Conservation (phyloP, 2,113 vertebrate species). For the Dicentrarchus labrax region DNA sequence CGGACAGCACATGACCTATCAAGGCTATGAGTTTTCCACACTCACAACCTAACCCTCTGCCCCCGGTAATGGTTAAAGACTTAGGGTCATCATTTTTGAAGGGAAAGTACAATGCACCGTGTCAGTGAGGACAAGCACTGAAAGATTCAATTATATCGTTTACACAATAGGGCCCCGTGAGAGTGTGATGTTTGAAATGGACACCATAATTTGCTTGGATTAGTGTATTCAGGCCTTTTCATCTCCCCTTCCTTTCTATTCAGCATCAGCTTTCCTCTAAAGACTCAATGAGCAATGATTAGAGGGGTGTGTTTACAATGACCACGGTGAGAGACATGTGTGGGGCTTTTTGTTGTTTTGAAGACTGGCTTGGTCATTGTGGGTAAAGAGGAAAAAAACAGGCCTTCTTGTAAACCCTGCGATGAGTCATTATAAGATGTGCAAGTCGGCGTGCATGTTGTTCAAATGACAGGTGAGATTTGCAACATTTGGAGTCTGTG, state of each 20-base stretch:
- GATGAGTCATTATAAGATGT: not conserved
- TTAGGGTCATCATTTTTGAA: conserved; percentile 1
- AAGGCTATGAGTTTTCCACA: conserved; percentile 9
- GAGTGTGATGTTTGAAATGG: conserved; percentile 56
- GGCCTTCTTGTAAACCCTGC: conserved; percentile 6
- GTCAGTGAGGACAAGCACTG: conserved; percentile 14
- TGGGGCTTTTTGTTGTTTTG: conserved; percentile 34
- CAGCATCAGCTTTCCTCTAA: conserved; percentile 40
- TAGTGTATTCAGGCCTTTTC: conserved; percentile 60
- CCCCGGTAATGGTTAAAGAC: conserved; percentile 26
- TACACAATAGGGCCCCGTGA: conserved; percentile 40
- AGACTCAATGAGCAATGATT: conserved; percentile 53
- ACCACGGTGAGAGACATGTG: conserved; percentile 26
- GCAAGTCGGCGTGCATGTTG: not conserved
- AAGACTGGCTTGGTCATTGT: not conserved
- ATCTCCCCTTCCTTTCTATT: conserved; percentile 50
- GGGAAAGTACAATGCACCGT: conserved; percentile 26
- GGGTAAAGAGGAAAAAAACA: conserved; percentile 30
- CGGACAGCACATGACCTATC: conserved; percentile 4
- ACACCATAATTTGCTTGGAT: conserved; percentile 68
- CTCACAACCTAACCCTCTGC: not conserved
- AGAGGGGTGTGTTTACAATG: conserved; percentile 56
- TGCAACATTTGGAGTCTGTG: conserved; percentile 8
- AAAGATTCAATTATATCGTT: conserved; percentile 54
- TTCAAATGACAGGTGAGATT: conserved; percentile 22